Evolutionary conservation across 2,797 vertebrate genomes (phyloP), one percentile per base, ranked within the genome.

Genomic region (Kryptopterus vitreolus): DNA sequence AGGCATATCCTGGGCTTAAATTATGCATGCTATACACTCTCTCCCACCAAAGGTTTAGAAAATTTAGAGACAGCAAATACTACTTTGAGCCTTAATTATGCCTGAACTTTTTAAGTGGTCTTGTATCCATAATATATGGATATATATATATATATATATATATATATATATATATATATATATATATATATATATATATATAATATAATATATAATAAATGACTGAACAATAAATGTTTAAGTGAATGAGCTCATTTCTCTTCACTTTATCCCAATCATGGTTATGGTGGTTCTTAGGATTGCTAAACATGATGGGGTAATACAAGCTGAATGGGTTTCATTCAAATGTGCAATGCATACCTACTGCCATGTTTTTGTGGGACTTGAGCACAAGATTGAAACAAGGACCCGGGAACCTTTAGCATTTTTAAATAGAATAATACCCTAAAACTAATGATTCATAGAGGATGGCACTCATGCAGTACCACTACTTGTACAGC

Each of bases 1-100:
- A 83, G 58, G 79, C 81, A 52, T 77, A 72, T 74, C 79, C 77
- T 38, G 24, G 50, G 85, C 65, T 80, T 87, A 63, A 84, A 87
- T 86, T 81, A 87, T 85, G 75, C 58, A 85, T 77, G 70, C 31
- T 71, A 61, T 16, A 74, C 63, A 55, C 72, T 81, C 53, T 48
- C 33, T 72, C 35, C 53, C 46, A 79, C 75, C 69, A 80, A 76
- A 86, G 80, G 9, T 55, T 62, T 75, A 26, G 31, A 81, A 63
- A 26, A 74, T 31, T 77, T 76, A 77, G 69, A 79, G 26, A 66
- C 43, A 85, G 77, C 68, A 80, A 80, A 57, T 38, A 71, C 24
- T 63, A 78, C 53, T 80, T 29, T 48, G 61, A 16, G 50, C 55
- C n/a, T 76, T 78, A 81, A 80, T 68, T 77, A 35, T 59, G 12